Evolutionary conservation across 2,113 vertebrate species (phyloP).

Genomic region (Fregata magnificens): DNA sequence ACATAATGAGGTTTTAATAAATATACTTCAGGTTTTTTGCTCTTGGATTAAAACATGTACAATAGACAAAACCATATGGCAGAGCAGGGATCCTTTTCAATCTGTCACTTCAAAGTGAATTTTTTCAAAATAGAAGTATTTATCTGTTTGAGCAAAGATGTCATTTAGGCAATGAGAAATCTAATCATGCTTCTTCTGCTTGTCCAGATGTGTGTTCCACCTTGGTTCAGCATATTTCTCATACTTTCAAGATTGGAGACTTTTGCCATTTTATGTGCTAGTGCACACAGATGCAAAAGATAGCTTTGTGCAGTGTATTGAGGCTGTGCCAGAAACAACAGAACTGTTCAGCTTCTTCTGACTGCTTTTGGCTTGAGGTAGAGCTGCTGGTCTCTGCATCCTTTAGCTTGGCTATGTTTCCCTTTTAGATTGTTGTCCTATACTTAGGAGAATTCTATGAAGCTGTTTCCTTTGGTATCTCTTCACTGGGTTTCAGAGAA

Average conservation of each 20-base stretch:
- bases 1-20: neutral
- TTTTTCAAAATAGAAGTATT: neutral
- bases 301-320: neutral
- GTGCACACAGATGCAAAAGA: neutral
- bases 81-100: neutral
- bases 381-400: neutral
- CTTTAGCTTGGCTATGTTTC: neutral
- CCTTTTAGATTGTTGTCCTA: neutral
- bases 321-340: neutral
- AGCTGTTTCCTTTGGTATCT: neutral
- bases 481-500: neutral
- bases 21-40: neutral
- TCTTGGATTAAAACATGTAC: neutral
- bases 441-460: neutral
- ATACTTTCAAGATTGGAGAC: neutral
- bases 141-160: neutral
- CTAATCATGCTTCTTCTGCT: neutral
- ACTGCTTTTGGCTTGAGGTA: neutral
- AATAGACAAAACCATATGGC: neutral
- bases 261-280: neutral
- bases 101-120: neutral
- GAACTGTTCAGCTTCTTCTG: neutral
- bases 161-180: neutral
- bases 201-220: neutral
- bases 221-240: neutral